Conservation (phyloP, 2,113 vertebrate genomes). For the Pseudonaja textilis region DNA sequence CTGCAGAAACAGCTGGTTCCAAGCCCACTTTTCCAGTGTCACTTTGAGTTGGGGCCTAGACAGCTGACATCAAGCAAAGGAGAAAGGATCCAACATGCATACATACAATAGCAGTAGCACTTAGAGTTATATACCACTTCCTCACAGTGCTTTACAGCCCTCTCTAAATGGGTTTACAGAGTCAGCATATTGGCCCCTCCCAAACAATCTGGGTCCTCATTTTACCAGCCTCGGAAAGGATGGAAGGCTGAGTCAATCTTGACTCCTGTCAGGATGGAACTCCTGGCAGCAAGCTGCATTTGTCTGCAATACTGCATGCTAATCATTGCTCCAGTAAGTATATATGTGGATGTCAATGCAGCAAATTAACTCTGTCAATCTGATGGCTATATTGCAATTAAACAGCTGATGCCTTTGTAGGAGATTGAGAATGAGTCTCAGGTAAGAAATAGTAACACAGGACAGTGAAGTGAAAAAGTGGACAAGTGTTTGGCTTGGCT, state of each 20-base stretch:
- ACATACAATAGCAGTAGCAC: background rate
- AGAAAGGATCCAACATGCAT: background rate
- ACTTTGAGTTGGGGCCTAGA: background rate
- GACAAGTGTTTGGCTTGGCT: background rate
- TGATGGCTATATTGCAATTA: background rate
- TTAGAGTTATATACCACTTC: background rate
- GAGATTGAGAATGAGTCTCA: background rate
- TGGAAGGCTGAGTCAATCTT: background rate
- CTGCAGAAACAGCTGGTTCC: background rate
- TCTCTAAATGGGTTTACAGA: background rate
- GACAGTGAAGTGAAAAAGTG: background rate
- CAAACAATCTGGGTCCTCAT: background rate
- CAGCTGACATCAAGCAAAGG: background rate
- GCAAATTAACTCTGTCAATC: background rate
- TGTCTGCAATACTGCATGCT: background rate
- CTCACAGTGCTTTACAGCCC: background rate
- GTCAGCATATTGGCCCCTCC: background rate
- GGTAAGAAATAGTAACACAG: background rate
- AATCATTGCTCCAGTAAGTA: background rate
- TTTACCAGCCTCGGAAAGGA: background rate
- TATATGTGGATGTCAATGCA: background rate
- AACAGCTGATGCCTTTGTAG: background rate
- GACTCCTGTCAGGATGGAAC: background rate
- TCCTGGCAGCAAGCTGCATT: background rate
- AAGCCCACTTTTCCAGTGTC: background rate